Conservation (phyloP, 2,113 vertebrate genomes). For the Eclectus roratus region DNA sequence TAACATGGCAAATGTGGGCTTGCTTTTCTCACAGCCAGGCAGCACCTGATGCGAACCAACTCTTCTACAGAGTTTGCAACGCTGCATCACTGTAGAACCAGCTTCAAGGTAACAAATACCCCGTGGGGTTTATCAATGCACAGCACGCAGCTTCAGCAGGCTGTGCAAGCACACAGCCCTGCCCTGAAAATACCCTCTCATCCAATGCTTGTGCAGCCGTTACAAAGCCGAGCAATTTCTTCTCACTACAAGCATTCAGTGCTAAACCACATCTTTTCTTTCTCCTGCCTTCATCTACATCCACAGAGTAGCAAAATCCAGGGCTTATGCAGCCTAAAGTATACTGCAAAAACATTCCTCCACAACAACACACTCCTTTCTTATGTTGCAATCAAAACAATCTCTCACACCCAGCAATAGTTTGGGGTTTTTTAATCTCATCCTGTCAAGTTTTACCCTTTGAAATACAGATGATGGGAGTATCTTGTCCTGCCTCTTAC, state of each 20-base stretch:
- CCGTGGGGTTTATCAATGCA: fast-evolving
- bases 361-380: not conserved
- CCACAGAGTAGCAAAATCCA: not conserved
- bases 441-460: not conserved
- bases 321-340: not conserved
- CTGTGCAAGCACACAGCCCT: not conserved
- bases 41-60: fast-evolving
- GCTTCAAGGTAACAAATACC: fast-evolving
- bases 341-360: not conserved
- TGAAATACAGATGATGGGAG: not conserved
- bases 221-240: not conserved
- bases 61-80: not conserved
- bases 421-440: not conserved
- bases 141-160: not conserved
- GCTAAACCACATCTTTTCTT: not conserved
- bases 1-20: fast-evolving
- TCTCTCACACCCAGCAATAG: not conserved
- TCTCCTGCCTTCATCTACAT: not conserved
- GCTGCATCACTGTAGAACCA: fast-evolving
- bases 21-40: fast-evolving
- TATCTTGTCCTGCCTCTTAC: not conserved
- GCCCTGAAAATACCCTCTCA: not conserved
- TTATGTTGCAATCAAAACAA: not conserved
- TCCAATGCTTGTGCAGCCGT: not conserved
- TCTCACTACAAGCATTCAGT: not conserved